phyloP scores from a whole-genome alignment of 2,888 invertebrate species.

The Gymnocheta viridis region DNA sequence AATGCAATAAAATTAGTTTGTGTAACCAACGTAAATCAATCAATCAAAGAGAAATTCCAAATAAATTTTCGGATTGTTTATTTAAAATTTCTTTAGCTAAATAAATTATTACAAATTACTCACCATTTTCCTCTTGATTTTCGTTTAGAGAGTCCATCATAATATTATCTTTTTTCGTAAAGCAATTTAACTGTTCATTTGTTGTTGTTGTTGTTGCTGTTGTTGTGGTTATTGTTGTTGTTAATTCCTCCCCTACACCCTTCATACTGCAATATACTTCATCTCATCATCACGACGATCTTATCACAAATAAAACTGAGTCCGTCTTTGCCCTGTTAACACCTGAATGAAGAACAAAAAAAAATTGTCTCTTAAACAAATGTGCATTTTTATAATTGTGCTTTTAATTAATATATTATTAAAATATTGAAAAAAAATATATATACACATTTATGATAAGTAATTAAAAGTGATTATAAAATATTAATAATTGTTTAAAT shows the following conservation, averaged over 20 bases:
- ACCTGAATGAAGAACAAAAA: conserved; percentile 51
- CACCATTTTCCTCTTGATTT: conserved; percentile 73
- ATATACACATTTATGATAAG: conserved; percentile 44
- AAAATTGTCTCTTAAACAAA: not conserved
- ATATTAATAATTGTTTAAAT: conserved; percentile 37
- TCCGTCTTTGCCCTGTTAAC: conserved; percentile 4
- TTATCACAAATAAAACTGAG: conserved; percentile 7
- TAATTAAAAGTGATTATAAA: conserved; percentile 51
- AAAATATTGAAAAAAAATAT: conserved; percentile 12
- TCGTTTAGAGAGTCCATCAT: conserved; percentile 71
- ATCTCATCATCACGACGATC: conserved; percentile 18
- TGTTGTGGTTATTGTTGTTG: conserved; percentile 15
- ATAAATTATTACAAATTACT: conserved; percentile 12
- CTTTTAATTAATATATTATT: conserved; percentile 43
- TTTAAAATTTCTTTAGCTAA: not conserved
- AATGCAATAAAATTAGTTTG: not conserved
- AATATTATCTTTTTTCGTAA: conserved; percentile 73
- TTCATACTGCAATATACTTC: conserved; percentile 73
- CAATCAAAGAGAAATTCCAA: not conserved
- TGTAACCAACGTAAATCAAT: too few species aligned
- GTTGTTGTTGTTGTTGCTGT: conserved; percentile 63
- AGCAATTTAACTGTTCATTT: conserved; percentile 73
- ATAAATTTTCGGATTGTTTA: not conserved
- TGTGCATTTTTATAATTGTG: conserved; percentile 19
- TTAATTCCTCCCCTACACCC: conserved; percentile 73